phyloP scores from a whole-genome alignment of 2,888 invertebrate species.

The Drosophila limbata region DNA sequence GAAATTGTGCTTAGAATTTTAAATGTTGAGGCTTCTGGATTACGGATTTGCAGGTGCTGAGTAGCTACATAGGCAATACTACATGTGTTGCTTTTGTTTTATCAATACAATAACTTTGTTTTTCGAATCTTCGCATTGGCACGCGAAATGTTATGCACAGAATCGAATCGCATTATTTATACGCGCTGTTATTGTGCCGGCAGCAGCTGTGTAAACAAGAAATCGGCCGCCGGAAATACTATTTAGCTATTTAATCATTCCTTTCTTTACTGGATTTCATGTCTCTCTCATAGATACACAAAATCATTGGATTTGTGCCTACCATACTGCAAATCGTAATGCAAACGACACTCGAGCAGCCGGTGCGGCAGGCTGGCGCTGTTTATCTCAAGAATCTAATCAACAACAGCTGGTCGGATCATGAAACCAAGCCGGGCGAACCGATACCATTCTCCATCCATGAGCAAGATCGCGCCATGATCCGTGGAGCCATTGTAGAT shows the following conservation, averaged over 20 bases:
- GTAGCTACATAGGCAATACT: conserved; percentile 22
- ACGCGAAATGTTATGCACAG: conserved; percentile 37
- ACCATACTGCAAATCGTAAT: conserved; percentile 96
- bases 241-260: conserved; percentile 40
- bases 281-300: conserved; percentile 89
- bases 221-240: conserved; percentile 35
- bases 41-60: conserved; percentile 14
- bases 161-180: conserved; percentile 45
- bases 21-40: conserved; percentile 31
- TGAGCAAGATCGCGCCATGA: conserved; percentile 97
- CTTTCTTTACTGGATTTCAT: conserved; percentile 18
- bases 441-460: conserved; percentile 94
- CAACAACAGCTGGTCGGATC: conserved; percentile 94
- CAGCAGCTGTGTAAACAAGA: conserved; percentile 75
- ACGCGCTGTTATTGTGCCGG: conserved; percentile 16
- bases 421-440: conserved; percentile 90
- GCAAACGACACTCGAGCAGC: conserved; percentile 94
- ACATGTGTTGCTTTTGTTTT: conserved; percentile 51
- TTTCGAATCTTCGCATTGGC: conserved; percentile 22
- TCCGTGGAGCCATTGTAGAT: conserved; percentile 97
- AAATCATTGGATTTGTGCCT: conserved; percentile 98
- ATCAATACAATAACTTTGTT: conserved; percentile 42
- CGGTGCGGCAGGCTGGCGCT: conserved; percentile 97
- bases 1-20: conserved; percentile 66
- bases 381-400: conserved; percentile 98